Evolutionary conservation across 2,797 vertebrate genomes (phyloP).

Genomic region (Acanthis flammea): DNA sequence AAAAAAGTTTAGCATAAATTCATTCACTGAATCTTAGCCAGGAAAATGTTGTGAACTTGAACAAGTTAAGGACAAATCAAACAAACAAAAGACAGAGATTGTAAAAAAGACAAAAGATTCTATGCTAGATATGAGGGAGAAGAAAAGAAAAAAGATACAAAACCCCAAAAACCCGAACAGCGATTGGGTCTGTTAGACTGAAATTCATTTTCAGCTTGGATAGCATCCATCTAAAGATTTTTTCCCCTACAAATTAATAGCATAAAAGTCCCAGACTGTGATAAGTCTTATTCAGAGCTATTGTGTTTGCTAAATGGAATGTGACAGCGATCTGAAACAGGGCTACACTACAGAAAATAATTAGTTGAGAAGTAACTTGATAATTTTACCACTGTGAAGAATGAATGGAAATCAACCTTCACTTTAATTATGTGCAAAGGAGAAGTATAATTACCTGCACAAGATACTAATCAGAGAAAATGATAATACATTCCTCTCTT

Average conservation of each 20-base stretch:
- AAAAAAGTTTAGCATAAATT: neutral
- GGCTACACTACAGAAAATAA: constrained; percentile 77
- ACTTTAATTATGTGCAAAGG: constrained; percentile 77
- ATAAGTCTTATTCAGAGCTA: constrained; percentile 75
- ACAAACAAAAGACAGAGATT: constrained; percentile 31
- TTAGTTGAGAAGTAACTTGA: constrained; percentile 82
- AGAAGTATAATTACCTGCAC: constrained; percentile 76
- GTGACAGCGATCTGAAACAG: constrained; percentile 75
- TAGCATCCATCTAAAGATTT: constrained; percentile 82
- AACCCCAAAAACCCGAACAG: neutral
- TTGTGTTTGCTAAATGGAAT: constrained; percentile 81
- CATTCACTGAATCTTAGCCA: neutral
- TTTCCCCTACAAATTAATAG: constrained; percentile 73
- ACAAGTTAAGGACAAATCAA: constrained; percentile 55
- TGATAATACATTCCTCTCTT: constrained; percentile 73
- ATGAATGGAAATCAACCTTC: constrained; percentile 75
- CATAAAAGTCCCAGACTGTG: constrained; percentile 70
- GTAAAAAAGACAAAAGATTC: constrained; percentile 55
- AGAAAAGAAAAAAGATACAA: neutral
- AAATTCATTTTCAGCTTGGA: constrained; percentile 84
- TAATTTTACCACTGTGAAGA: constrained; percentile 76
- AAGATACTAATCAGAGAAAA: constrained; percentile 75
- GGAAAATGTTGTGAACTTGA: constrained; percentile 11
- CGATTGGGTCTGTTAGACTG: constrained; percentile 74
- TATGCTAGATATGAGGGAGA: neutral